Conservation (phyloP, 2,888 invertebrate species). For the Gnatocerus cornutus region DNA sequence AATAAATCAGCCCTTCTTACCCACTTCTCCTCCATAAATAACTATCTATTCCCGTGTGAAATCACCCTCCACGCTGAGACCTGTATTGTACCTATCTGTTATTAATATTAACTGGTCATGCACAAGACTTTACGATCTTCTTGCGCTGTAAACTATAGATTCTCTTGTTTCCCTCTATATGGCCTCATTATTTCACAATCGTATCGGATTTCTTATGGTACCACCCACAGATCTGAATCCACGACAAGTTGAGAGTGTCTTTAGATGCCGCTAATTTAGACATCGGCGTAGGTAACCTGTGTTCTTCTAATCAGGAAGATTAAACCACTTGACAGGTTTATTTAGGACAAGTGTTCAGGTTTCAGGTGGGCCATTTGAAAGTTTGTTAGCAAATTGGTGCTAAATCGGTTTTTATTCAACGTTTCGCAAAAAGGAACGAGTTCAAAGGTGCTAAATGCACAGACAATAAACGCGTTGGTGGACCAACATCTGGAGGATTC, state of each 20-base stretch:
- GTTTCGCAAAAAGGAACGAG: too few species aligned
- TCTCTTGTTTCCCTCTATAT: conserved; percentile 1
- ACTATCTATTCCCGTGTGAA: conserved; percentile 20
- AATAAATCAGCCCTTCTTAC: neutral
- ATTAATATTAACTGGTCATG: conserved; percentile 34
- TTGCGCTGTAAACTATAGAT: conserved; percentile 10
- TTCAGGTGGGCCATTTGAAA: too few species aligned
- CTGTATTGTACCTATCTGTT: conserved; percentile 17
- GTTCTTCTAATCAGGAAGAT: neutral
- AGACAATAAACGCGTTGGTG: too few species aligned
- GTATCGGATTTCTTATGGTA: conserved; percentile 8
- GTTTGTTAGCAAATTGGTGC: too few species aligned
- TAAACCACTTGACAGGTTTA: neutral
- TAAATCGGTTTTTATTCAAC: too few species aligned
- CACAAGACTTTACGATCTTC: conserved; percentile 22
- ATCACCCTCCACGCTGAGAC: conserved; percentile 13
- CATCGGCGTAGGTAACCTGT: conserved; percentile 6
- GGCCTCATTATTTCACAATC: neutral
- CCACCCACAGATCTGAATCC: conserved; percentile 2
- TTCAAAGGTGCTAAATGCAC: too few species aligned
- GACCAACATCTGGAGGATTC: too few species aligned
- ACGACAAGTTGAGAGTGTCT: neutral
- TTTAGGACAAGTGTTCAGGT: too few species aligned
- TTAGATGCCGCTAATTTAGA: conserved; percentile 4
- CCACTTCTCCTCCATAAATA: neutral